These are phyloP conservation scores for Martes flavigula DNA, from an alignment of 2,797 vertebrate genomes.

Conservation along the genomic window DNA sequence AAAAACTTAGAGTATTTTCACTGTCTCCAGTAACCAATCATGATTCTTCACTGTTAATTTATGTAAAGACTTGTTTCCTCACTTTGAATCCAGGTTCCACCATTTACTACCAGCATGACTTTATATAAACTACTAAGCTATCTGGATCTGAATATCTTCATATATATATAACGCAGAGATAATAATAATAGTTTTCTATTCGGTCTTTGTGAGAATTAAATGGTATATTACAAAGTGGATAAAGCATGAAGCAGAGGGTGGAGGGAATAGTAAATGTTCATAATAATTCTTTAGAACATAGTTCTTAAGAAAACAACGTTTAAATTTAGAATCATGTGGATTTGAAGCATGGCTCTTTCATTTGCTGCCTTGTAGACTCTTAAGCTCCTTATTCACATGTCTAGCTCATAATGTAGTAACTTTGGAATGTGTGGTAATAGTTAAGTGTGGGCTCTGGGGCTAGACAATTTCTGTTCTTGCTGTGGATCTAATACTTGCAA, in stretches of 20 bases:
- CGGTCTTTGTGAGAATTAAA: background rate
- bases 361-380: background rate
- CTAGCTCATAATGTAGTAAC: background rate
- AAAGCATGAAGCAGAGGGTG: background rate
- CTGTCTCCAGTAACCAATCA: background rate
- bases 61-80: background rate
- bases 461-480: background rate
- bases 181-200: background rate
- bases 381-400: background rate
- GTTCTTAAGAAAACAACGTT: background rate
- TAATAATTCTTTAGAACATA: background rate
- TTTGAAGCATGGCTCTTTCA: background rate
- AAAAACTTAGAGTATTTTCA: background rate
- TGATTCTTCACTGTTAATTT: background rate
- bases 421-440: background rate
- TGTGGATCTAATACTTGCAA: background rate
- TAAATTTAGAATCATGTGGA: background rate
- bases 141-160: background rate
- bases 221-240: background rate
- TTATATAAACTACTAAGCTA: background rate
- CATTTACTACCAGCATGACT: background rate
- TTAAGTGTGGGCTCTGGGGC: background rate
- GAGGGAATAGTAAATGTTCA: fast-evolving
- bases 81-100: background rate
- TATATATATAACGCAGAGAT: background rate